Base-by-base conservation (phyloP, 2,797 vertebrate genomes). In the Novumbra hubbsi region DNA sequence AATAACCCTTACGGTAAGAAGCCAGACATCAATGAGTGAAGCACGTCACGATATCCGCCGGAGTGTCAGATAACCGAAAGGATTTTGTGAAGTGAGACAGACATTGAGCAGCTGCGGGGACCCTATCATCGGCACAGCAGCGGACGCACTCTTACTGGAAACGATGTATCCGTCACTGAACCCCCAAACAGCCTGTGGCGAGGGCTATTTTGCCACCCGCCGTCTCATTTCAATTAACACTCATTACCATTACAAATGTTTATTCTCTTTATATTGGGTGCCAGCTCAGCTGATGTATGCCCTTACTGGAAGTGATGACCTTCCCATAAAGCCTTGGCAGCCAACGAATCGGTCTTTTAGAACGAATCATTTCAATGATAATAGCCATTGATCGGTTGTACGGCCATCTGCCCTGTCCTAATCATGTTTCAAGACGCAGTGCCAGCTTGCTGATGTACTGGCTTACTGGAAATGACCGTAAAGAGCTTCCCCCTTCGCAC, bases 271-370 rank as follows among this genome's bases (percentile, higher is more conserved):
- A 45, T 45, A 11, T 12, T n/a, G n/a, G 12, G 11, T 14, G 41
- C 41, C 41, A 45, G 41, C 14, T 14, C 41, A 45, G 41, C 12
- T 45, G 11, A 45, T 45, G 41, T 45, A 45, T 7, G 41, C 41
- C 41, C 57, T 73, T 82, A 76, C 49, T 76, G 76, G 72, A 83
- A 83, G 72, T 76, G 16, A 68, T 74, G 50, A 65, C 12, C 30
- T 34, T 52, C n/a, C 27, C 74, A 52, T 55, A 27, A 57, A 72
- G 38, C 49, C 11, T 24, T 52, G 49, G 66, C 48, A 32, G 34
- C 67, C 55, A 62, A 52, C 19, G 50, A 50, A 15, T 28, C 3
- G 62, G 80, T 78, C 70, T 57, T 55, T 19, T n/a, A 55, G n/a
- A 55, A 6, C 8, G 4, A n/a, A 57, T 11, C n/a, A 57, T 57